phyloP scores from a whole-genome alignment of 2,888 invertebrate species.

The Colletes collaris region DNA sequence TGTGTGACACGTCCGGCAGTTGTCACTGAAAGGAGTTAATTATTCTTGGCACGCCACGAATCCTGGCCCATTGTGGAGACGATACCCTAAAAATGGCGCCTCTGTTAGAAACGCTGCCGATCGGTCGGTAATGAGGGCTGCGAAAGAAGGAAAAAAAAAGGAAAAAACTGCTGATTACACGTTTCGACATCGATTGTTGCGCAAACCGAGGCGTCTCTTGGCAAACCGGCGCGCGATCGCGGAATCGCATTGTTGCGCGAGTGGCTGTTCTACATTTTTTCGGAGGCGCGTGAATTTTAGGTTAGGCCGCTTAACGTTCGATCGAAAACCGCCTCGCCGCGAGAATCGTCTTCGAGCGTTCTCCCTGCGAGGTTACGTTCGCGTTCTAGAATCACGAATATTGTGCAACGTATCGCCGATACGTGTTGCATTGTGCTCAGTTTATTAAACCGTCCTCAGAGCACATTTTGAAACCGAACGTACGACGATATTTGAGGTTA shows the following conservation, averaged over 20 bases:
- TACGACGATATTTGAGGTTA: slow-evolving; percentile 2
- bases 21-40: no score
- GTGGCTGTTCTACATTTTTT: slow-evolving; percentile 51
- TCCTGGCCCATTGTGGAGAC: no score
- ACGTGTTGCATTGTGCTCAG: no score
- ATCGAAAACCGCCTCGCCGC: not conserved
- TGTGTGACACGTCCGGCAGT: no score
- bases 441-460: no score
- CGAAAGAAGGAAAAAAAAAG: slow-evolving; percentile 53
- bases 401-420: slow-evolving; percentile 4
- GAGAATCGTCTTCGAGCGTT: slow-evolving; percentile 4
- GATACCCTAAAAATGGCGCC: no score
- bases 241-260: slow-evolving; percentile 49
- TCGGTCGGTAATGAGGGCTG: slow-evolving; percentile 34
- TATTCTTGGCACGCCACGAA: no score
- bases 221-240: slow-evolving; percentile 46
- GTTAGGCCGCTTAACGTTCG: slow-evolving; percentile 12
- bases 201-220: slow-evolving; percentile 49
- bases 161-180: slow-evolving; percentile 57
- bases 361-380: not conserved
- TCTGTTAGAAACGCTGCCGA: slow-evolving; percentile 24
- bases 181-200: slow-evolving; percentile 60
- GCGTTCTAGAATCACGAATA: slow-evolving; percentile 5
- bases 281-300: slow-evolving; percentile 30
- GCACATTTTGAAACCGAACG: no score